Base-by-base conservation (phyloP, 2,113 vertebrate genomes). In the Catharus bicknelli region DNA sequence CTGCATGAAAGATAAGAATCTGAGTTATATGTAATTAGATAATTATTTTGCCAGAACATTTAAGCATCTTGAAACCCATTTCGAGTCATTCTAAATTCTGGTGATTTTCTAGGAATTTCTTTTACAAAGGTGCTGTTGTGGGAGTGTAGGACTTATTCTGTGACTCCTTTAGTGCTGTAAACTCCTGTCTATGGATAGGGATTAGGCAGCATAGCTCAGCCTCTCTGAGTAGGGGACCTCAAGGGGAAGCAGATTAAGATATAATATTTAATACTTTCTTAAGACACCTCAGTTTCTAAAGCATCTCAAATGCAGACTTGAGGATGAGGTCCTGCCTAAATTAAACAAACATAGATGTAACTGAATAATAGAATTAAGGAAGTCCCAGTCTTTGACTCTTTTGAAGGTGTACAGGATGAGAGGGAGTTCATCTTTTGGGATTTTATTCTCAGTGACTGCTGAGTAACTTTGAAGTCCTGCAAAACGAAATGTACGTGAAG, bases 201-300 rank as follows among this genome's bases (percentile, higher is more conserved):
- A 75, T 75, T 87, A 84, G 19, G 30, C 55, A 72, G 15, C 26
- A 78, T 38, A 74, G 43, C 34, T 88, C n/a, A 85, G 57, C 61
- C 48, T 74, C 20, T 74, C 69, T 72, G 45, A 54, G 80, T 53
- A 77, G 64, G 63, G 88, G 47, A 70, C 51, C 16, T 91, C 48
- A 75, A 82, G 63, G 36, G 16, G 29, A 92, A 76, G 72, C 69
- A 59, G 48, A 47, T 45, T 78, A 63, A 42, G 40, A 50, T 38
- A 30, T 9, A 83, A 30, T 72, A 77, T 51, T 68, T 76, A 79
- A 51, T 68, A 61, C 78, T 92, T 92, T 64, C 51, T n/a, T 81
- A 59, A 82, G 64, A 38, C 19, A 70, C 5, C 7, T 63, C 57
- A 48, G 53, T 92, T 86, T 90, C 64, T 70, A 40, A 90, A 77